Base-by-base conservation (phyloP, 1,140 invertebrate genomes). In the Apis laboriosa region DNA sequence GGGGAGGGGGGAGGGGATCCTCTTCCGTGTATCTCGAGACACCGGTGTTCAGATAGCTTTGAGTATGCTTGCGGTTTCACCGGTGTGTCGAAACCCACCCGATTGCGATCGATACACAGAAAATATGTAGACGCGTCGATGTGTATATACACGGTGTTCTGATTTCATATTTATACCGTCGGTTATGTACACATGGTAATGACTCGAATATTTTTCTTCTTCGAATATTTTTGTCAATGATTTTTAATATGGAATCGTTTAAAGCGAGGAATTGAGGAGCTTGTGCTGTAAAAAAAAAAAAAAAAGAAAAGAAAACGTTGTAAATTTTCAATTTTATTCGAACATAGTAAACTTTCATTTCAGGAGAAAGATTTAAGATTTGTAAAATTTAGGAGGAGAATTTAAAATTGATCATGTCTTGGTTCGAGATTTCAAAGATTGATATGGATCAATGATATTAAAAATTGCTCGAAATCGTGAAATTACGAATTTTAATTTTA, bases 21-120 rank as follows among this genome's bases (percentile, higher is more conserved):
- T 86, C 89, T 91, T 91, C 89, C 89, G 88, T 72, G 84, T 86
- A 77, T 61, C 61, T 49, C 21, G 43, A 80, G 80, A 81, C 82
- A 66, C 60, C 78, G 63, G 75, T 79, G 84, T 79, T 60, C 71
- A 53, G 85, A 84, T 77, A 63, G 51, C 61, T 51, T 12, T 19
- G 49, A 61, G 67, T 58, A 60, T 67, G 24, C 34, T 73, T 87
- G 86, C 85, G 86, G 86, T 87, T 87, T 87, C 75, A 75, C 71
- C 43, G 34, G 51, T 19, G 51, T 51, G 68, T 85, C 75, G 75
- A 86, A 78, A 75, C 79, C 77, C 72, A 77, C 84, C 55, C 58
- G 84, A 71, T 80, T 85, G 73, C 67, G 84, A 80, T 86, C 64
- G 56, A 73, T 77, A 58, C 58, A 34, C 72, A n/a, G 60, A 76